Conservation (phyloP, 1,140 invertebrate species). For the Capitella teleta region DNA sequence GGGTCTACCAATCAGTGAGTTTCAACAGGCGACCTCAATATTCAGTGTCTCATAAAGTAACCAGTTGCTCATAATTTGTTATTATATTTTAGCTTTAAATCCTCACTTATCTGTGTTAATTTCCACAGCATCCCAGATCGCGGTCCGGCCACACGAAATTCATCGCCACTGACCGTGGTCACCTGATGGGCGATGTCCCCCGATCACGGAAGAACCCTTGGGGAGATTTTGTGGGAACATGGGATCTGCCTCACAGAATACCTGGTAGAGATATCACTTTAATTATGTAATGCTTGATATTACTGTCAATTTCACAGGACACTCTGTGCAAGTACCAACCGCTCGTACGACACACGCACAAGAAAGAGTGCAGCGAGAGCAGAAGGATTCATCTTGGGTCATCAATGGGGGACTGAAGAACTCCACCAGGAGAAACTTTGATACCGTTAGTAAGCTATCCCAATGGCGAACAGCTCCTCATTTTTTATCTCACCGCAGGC, state of each 20-base stretch:
- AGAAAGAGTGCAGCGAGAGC: not conserved
- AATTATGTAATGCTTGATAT: not conserved
- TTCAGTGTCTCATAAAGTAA: too few relatives aligned
- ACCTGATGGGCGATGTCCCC: conserved; percentile 27
- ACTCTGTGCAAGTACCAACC: not conserved
- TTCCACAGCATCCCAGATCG: not conserved
- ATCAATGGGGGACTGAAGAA: not conserved
- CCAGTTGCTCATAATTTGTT: too few relatives aligned
- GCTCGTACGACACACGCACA: not conserved
- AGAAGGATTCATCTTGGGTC: not conserved
- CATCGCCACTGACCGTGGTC: conserved; percentile 31
- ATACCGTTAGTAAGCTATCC: too few relatives aligned
- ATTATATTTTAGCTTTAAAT: too few relatives aligned
- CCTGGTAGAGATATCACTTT: conserved; percentile 21
- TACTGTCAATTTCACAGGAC: not conserved
- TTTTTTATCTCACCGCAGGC: too few relatives aligned
- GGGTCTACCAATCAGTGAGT: too few relatives aligned
- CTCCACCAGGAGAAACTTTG: not conserved
- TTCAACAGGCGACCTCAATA: too few relatives aligned
- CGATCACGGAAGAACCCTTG: conserved; percentile 33
- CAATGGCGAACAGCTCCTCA: too few relatives aligned
- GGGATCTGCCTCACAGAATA: conserved; percentile 36
- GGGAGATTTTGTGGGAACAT: conserved; percentile 39
- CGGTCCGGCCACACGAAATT: conserved; percentile 14
- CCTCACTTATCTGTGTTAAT: too few relatives aligned